These are phyloP conservation scores for Ciconia boyciana DNA, from an alignment of 2,113 vertebrate genomes.

Conservation along the genomic window DNA sequence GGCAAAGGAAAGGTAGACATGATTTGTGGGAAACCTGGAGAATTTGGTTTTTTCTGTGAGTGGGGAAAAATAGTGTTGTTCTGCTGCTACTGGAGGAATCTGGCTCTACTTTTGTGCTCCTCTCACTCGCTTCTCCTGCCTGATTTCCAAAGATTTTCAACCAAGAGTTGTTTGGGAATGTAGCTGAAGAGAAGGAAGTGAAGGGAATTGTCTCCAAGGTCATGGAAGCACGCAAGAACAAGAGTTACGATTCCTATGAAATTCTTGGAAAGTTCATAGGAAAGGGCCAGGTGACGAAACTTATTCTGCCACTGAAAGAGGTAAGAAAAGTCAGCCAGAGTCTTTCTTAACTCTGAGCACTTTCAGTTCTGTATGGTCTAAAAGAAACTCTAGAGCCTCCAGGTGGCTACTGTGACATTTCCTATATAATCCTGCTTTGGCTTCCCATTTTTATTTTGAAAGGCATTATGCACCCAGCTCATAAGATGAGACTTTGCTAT, in stretches of 20 bases:
- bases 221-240: slow-evolving; percentile 96
- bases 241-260: slow-evolving; percentile 94
- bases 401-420: not conserved
- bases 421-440: not conserved
- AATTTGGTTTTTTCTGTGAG: not conserved
- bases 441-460: not conserved
- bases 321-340: slow-evolving; percentile 65
- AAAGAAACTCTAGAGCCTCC: not conserved
- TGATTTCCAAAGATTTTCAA: slow-evolving; percentile 86
- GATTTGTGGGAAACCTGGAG: not conserved
- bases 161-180: slow-evolving; percentile 88
- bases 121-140: not conserved
- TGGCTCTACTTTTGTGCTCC: not conserved
- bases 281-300: slow-evolving; percentile 82
- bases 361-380: not conserved
- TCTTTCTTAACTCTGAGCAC: not conserved
- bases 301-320: slow-evolving; percentile 94
- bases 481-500: not conserved
- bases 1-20: not conserved
- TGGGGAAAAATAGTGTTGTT: not conserved
- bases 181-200: slow-evolving; percentile 95
- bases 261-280: slow-evolving; percentile 89
- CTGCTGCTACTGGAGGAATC: not conserved
- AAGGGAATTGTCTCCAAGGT: slow-evolving; percentile 94
- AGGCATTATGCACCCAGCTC: not conserved